Percentiles rank a stretch among this genome's conserved stretches.
phyloP scores from a whole-genome alignment of 37 sponge, comb jelly and placozoan species.

The Petrosia ficiformis region DNA sequence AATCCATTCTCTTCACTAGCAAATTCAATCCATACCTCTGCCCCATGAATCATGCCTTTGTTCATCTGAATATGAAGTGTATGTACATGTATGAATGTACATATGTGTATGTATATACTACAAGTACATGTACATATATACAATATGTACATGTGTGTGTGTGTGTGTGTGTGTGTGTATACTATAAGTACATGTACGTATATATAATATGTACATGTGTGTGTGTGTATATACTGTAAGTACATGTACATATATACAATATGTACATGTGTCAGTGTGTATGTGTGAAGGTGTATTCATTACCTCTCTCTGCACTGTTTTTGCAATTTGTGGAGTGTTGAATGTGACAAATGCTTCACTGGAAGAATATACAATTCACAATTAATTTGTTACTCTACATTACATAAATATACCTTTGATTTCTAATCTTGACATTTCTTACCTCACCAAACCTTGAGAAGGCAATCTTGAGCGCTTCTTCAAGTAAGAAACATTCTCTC shows the following conservation, averaged over 20 bases:
- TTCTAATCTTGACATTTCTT: neutral
- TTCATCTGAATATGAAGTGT: slow-evolving; percentile 56
- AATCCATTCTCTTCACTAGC: slow-evolving; percentile 69
- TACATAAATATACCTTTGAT: neutral
- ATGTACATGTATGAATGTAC: no score
- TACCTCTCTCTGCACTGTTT: slow-evolving; percentile 54
- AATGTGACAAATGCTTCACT: slow-evolving; percentile 45
- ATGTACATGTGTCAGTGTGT: no score
- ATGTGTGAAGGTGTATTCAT: no score
- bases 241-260: no score
- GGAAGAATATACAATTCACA: neutral
- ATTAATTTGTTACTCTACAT: neutral
- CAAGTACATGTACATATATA: no score
- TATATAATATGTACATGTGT: no score
- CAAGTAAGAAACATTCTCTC: slow-evolving; percentile 15
- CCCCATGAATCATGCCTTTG: slow-evolving; percentile 56
- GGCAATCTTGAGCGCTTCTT: slow-evolving; percentile 29
- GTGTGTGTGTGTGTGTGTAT: no score
- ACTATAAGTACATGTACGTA: no score
- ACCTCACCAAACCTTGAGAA: slow-evolving; percentile 54
- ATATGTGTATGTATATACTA: no score
- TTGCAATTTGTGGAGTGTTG: slow-evolving; percentile 17
- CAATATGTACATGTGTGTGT: no score
- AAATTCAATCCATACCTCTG: slow-evolving; percentile 38
- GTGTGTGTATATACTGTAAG: no score